phyloP scores from a whole-genome alignment of 2,888 invertebrate genomes.

The Tetragnatha montana region DNA sequence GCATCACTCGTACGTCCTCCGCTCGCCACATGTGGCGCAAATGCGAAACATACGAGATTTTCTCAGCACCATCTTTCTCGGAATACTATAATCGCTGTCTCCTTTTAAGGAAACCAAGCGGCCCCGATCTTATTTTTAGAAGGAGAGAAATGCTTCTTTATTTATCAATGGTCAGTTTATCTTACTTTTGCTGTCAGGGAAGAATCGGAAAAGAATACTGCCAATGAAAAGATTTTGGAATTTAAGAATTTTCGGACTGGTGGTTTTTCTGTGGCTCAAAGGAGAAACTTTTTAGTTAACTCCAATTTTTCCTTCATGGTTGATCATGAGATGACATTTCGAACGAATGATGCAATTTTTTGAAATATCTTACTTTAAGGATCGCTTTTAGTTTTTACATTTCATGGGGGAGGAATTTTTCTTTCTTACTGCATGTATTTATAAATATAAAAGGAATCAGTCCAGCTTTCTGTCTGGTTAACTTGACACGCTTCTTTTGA shows the following conservation, averaged over 20 bases:
- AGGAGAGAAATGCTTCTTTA: neutral
- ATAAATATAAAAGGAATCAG: too few species aligned
- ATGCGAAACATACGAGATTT: neutral
- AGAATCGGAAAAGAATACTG: neutral
- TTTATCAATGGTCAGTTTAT: neutral
- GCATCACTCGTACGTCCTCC: neutral
- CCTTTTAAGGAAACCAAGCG: neutral
- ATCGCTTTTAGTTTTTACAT: too few species aligned
- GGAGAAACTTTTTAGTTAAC: too few species aligned
- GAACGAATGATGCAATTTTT: too few species aligned
- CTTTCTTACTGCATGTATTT: too few species aligned
- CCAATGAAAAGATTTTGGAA: neutral
- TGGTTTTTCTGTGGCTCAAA: too few species aligned
- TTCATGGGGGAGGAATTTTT: too few species aligned
- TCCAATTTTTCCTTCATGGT: too few species aligned
- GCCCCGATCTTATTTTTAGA: neutral
- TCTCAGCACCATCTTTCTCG: neutral
- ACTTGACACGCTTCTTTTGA: too few species aligned
- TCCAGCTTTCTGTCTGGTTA: too few species aligned
- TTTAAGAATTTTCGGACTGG: neutral
- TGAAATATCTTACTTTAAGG: too few species aligned
- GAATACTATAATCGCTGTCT: neutral
- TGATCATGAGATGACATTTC: too few species aligned
- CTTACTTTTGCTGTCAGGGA: neutral
- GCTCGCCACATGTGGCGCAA: neutral